Evolutionary conservation across 2,888 invertebrate species (phyloP).

Genomic region (Caenorhabditis sp.): DNA sequence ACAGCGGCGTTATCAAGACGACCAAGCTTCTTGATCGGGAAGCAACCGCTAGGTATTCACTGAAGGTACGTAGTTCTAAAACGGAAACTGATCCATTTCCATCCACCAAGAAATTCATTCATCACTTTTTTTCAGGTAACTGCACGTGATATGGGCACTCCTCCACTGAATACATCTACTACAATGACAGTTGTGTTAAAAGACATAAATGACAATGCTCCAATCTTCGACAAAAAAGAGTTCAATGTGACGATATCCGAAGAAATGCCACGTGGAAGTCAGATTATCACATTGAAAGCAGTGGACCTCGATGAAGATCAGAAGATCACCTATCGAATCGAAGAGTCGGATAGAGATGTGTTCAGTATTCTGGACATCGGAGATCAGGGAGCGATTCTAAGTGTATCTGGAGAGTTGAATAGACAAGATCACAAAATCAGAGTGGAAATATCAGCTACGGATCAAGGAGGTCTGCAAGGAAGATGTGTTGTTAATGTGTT

Average conservation of each 20-base stretch:
- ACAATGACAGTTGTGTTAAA: slow-evolving; percentile 76
- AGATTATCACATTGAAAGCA: slow-evolving; percentile 77
- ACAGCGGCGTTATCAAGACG: slow-evolving; percentile 93
- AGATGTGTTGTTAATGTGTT: slow-evolving; percentile 69
- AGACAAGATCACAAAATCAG: slow-evolving; percentile 74
- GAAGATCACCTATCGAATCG: slow-evolving; percentile 80
- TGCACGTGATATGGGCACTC: slow-evolving; percentile 93
- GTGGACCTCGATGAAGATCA: slow-evolving; percentile 77
- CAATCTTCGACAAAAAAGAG: slow-evolving; percentile 88
- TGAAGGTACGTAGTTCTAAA: slow-evolving; percentile 86
- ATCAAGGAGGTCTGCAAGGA: slow-evolving; percentile 73
- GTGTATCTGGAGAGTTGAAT: slow-evolving; percentile 74
- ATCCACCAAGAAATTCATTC: slow-evolving; percentile 32
- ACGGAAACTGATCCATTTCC: not conserved
- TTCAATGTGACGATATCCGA: slow-evolving; percentile 91
- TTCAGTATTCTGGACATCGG: slow-evolving; percentile 80
- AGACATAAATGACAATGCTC: slow-evolving; percentile 92
- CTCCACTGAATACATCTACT: slow-evolving; percentile 84
- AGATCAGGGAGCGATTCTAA: slow-evolving; percentile 77
- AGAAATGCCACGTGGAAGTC: slow-evolving; percentile 86
- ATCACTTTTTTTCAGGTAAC: slow-evolving; percentile 83
- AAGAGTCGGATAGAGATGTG: slow-evolving; percentile 72
- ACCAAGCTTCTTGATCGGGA: slow-evolving; percentile 94
- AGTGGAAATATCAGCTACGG: slow-evolving; percentile 79
- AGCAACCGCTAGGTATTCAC: slow-evolving; percentile 90